Evolutionary conservation across 1,140 invertebrate species (phyloP).

Genomic region (Brachionus asplanchnoidis): DNA sequence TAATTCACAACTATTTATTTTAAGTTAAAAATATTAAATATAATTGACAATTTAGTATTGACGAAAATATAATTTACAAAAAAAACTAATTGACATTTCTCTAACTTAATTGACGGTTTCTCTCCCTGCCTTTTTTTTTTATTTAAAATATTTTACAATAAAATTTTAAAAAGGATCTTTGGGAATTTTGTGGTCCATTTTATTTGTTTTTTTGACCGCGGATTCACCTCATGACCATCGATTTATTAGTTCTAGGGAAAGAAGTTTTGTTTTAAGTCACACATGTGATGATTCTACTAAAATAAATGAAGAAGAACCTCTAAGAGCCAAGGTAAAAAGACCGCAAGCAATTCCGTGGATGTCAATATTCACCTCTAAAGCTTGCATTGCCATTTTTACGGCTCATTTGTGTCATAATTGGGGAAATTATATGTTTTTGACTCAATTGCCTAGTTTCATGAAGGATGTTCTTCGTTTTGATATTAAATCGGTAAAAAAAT

Average conservation of each 20-base stretch:
- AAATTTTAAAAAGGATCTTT: conserved; percentile 43
- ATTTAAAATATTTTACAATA: neutral
- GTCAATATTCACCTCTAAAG: conserved; percentile 37
- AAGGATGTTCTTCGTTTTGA: conserved; percentile 55
- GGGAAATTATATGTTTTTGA: conserved; percentile 56
- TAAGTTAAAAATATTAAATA: too few relatives aligned
- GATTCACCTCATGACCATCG: conserved; percentile 50
- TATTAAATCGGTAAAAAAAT: conserved; percentile 49
- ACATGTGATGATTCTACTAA: neutral
- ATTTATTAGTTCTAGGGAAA: conserved; percentile 49
- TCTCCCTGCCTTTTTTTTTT: too few relatives aligned
- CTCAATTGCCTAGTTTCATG: conserved; percentile 56
- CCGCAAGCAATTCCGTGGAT: neutral
- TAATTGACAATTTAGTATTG: too few relatives aligned
- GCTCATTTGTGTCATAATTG: conserved; percentile 31
- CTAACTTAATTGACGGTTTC: too few relatives aligned
- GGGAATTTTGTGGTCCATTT: conserved; percentile 51
- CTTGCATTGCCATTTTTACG: conserved; percentile 7
- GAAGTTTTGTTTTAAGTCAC: conserved; percentile 46
- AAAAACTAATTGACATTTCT: too few relatives aligned
- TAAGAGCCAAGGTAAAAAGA: neutral
- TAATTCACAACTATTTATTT: too few relatives aligned
- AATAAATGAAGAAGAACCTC: neutral
- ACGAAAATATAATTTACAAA: too few relatives aligned
- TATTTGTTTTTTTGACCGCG: conserved; percentile 50